Evolutionary conservation across 2,113 vertebrate genomes (phyloP), one percentile per base, ranked within the genome.

Genomic region (Vulpes ferrilata): DNA sequence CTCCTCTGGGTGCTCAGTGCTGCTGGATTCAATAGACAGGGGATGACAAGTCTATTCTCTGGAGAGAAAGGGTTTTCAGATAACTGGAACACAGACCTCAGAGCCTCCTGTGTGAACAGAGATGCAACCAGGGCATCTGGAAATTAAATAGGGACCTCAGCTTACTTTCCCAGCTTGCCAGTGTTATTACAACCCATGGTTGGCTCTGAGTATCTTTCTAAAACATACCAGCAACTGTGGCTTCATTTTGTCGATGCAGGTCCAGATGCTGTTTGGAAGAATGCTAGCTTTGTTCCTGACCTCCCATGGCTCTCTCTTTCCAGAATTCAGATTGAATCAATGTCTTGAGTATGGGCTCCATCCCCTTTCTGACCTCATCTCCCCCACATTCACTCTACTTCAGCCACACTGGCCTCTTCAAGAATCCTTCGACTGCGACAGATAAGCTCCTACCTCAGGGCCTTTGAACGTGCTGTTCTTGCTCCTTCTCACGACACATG

Each of bases 251-350:
- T 93, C 81, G 48, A 96, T 79, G 65, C 57, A 97, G 97, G 96
- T 98, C 97, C 62, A 98, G 97, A 90, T 87, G 76, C 94, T 88
- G 97, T 90, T 96, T 89, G 97, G 90, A 97, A 98, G 96, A 97
- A 97, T 74, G 95, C 64, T 83, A 74, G 91, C 95, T 96, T 95
- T 30, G 2, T 43, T 98, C 96, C 81, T 20, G 2, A 74, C 10
- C 13, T 51, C 53, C 53, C 6, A 11, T 1, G 43, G 53, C n/a
- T 74, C 30, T 8, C 17, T n/a, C 23, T 60, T 93, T 5, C 16
- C 57, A n/a, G 80, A 91, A 60, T 27, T 32, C 73, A 89, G 59
- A 55, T 20, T 20, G 23, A 55, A 10, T 27, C 57, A 69, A 8
- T 0, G 9, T 62, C 57, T 12, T 20, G 64, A 22, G 12, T 20